Conservation (phyloP, 1,140 invertebrate species). For the Carcinoscorpius rotundicauda region DNA sequence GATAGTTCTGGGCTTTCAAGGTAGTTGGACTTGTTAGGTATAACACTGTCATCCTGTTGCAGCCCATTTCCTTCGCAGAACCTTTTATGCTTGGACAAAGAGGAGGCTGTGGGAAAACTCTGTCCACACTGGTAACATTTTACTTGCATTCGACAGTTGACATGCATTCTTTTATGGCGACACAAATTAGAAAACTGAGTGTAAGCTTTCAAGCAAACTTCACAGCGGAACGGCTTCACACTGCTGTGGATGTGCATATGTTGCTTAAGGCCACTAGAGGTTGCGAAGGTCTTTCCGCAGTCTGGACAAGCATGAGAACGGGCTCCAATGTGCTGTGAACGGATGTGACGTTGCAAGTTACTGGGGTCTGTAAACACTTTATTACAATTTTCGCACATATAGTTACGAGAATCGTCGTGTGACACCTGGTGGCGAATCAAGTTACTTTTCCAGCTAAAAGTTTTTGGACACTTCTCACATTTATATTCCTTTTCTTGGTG, state of each 20-base stretch:
- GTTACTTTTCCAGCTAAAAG: constrained; percentile 66
- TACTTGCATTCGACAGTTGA: constrained; percentile 60
- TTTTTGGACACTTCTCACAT: constrained; percentile 70
- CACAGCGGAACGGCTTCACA: constrained; percentile 92
- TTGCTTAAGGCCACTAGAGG: constrained; percentile 91
- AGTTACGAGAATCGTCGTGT: constrained; percentile 56
- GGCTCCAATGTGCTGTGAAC: constrained; percentile 80
- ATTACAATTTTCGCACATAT: constrained; percentile 67
- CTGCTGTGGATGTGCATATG: constrained; percentile 98
- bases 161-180: constrained; percentile 95
- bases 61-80: constrained; percentile 43
- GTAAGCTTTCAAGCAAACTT: constrained; percentile 69
- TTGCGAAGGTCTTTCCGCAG: constrained; percentile 95
- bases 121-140: constrained; percentile 83
- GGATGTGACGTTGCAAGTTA: constrained; percentile 87
- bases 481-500: constrained; percentile 24
- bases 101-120: constrained; percentile 78
- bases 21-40: too few relatives aligned
- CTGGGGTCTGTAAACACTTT: constrained; percentile 80
- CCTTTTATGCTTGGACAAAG: constrained; percentile 39
- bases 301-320: constrained; percentile 86
- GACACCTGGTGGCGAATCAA: constrained; percentile 67
- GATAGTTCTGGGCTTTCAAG: too few relatives aligned
- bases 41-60: too few relatives aligned
- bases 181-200: constrained; percentile 99